Conservation (phyloP, 2,797 vertebrate genomes). For the Enteromius mattozi region DNA sequence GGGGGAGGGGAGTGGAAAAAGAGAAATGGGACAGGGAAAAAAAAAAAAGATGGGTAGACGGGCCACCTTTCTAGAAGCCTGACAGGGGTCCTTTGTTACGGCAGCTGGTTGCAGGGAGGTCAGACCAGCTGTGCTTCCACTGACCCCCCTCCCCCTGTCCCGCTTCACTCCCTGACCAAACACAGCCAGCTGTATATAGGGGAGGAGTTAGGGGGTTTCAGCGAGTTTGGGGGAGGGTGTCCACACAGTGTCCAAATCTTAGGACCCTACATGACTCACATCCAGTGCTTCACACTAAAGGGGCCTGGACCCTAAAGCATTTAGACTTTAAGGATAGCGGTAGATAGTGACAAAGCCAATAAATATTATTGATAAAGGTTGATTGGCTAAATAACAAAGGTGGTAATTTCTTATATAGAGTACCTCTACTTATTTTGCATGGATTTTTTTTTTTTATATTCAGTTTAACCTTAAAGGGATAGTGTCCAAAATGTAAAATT, state of each 20-base stretch:
- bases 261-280: constrained; percentile 23
- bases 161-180: constrained; percentile 56
- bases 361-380: not conserved
- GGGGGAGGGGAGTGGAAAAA: constrained; percentile 51
- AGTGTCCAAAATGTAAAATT: not conserved
- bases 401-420: not conserved
- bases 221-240: constrained; percentile 37
- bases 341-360: not conserved
- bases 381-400: not conserved
- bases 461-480: no score
- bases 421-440: no score
- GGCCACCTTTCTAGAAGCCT: constrained; percentile 65
- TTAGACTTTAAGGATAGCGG: not conserved
- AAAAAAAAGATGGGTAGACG: constrained; percentile 33
- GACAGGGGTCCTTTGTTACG: constrained; percentile 74
- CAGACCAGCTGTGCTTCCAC: constrained; percentile 80
- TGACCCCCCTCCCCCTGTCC: constrained; percentile 71
- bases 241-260: constrained; percentile 11
- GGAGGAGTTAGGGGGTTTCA: constrained; percentile 34
- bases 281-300: not conserved
- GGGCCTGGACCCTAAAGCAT: not conserved
- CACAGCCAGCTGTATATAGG: constrained; percentile 65
- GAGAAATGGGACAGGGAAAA: constrained; percentile 38
- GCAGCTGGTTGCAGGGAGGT: constrained; percentile 81
- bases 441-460: no score